Evolutionary conservation across 2,797 vertebrate genomes (phyloP).

Genomic region (Characodon lateralis): DNA sequence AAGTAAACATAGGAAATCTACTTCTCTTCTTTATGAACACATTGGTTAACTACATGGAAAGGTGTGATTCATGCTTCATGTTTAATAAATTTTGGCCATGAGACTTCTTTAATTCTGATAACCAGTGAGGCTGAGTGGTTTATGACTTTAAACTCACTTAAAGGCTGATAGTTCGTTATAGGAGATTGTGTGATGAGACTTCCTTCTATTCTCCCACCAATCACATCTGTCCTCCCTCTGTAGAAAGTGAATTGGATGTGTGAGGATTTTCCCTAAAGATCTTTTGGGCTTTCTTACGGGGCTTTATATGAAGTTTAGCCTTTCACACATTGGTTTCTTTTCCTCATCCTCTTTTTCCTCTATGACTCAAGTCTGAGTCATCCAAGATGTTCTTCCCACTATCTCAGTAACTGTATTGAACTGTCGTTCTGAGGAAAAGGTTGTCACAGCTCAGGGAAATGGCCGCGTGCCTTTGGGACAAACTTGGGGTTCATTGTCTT

Average conservation of each 20-base stretch:
- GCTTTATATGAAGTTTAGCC: not conserved
- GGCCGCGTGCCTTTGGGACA: not conserved
- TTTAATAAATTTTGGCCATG: not conserved
- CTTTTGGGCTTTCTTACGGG: conserved; percentile 1
- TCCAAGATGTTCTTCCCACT: conserved; percentile 24
- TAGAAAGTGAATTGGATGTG: conserved; percentile 29
- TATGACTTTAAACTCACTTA: not conserved
- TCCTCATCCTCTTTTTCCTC: conserved; percentile 4
- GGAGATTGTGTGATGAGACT: conserved; percentile 8
- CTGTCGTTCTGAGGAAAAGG: conserved; percentile 15
- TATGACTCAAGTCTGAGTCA: conserved; percentile 55
- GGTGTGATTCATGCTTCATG: not conserved
- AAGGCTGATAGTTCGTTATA: too few relatives aligned
- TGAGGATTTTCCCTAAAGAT: conserved; percentile 27
- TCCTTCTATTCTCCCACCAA: not conserved
- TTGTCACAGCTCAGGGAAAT: not conserved
- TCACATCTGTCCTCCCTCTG: conserved; percentile 2
- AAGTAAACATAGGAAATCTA: not conserved
- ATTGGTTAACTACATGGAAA: not conserved
- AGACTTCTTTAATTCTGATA: not conserved
- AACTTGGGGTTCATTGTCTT: not conserved
- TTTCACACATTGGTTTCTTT: not conserved
- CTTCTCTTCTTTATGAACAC: not conserved
- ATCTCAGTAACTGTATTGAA: conserved; percentile 32
- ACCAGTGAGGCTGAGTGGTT: not conserved